Conservation (phyloP, 64 coral and sea anemone genomes). For the Pachyseris speciosa region DNA sequence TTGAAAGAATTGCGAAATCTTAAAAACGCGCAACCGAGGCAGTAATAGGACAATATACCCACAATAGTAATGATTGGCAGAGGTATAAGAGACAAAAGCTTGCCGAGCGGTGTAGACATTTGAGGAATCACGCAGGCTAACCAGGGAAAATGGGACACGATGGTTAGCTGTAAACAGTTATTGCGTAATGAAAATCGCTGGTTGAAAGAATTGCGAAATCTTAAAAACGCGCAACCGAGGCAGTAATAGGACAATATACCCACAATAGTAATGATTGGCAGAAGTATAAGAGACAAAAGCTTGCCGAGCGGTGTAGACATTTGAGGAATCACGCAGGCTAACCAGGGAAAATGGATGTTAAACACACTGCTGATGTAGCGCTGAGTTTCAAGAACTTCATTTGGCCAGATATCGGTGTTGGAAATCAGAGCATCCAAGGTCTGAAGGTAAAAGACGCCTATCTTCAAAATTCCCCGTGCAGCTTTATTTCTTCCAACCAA, state of each 20-base stretch:
- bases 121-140: conserved; percentile 57
- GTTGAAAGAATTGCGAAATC: conserved; percentile 5
- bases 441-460: conserved; percentile 80
- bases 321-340: conserved; percentile 56
- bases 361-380: conserved; percentile 64
- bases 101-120: conserved; percentile 65
- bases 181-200: conserved; percentile 19
- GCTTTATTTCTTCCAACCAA: conserved; percentile 47
- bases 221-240: background rate
- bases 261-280: conserved; percentile 31
- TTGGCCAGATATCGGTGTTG: conserved; percentile 56
- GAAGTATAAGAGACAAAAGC: conserved; percentile 28
- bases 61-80: conserved; percentile 36
- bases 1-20: conserved; percentile 9
- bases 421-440: conserved; percentile 80
- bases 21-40: background rate
- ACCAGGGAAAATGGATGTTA: conserved; percentile 57
- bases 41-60: conserved; percentile 3
- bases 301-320: conserved; percentile 72
- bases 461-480: conserved; percentile 62
- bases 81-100: conserved; percentile 35
- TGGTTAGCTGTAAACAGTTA: conserved; percentile 42
- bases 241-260: conserved; percentile 7
- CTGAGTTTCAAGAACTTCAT: conserved; percentile 37
- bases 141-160: conserved; percentile 68